Evolutionary conservation across 2,113 vertebrate genomes (phyloP), one percentile per base, ranked within the genome.

Genomic region (Murina feae): DNA sequence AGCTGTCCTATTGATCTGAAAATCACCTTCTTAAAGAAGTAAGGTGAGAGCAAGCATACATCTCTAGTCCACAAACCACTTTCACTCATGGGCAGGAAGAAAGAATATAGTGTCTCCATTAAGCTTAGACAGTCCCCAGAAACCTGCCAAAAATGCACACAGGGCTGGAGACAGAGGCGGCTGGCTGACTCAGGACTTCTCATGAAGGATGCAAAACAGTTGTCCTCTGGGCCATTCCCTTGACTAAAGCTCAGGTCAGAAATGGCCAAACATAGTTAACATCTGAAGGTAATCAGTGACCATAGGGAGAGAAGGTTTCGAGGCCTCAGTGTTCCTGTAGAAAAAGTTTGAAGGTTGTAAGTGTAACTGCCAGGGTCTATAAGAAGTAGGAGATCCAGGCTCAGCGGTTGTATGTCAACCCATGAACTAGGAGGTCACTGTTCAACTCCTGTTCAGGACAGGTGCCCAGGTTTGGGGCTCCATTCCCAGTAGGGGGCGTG

Each of bases 11-110:
- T 44, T 69, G 83, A 92, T 86, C 35, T 76, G 55, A 92, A 90
- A 94, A 90, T 92, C 87, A 94, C 81, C 92, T 97, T 88, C 53
- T 32, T 1, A 18, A 95, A 93, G 82, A 49, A 74, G 66, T 25
- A 92, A 89, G 78, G 92, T 89, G 68, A 92, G 60, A 82, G 37
- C 28, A 4, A 35, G 28, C 37, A 65, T 7, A 11, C 9, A 2
- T n/a, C 21, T 82, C 8, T 16, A 58, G 32, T 35, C 89, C 51
- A 71, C 69, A 86, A 93, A 76, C 65, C 65, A 55, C 86, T 87
- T 58, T 78, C 53, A 11, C 42, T 97, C 83, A 30, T 1, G 12
- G 92, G 53, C 86, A 96, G 95, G 95, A 96, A 96, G 80, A 76
- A 76, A 75, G 37, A 87, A 74, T 66, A 78, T 6, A 7, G 10